Conservation (phyloP, 1,140 invertebrate species). For the Stenopsyche tienmushanensis region DNA sequence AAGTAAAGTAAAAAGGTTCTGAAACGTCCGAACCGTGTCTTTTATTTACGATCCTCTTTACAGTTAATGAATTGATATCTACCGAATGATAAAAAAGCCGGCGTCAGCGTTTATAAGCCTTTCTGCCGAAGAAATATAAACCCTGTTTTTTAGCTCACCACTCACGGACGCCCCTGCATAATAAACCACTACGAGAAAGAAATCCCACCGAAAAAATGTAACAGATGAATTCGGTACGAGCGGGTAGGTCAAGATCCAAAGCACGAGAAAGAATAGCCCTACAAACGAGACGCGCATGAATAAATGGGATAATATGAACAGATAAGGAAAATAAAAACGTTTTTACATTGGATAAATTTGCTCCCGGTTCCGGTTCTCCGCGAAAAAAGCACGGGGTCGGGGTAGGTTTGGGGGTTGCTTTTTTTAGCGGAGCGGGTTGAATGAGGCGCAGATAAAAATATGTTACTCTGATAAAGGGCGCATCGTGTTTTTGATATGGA, state of each 20-base stretch:
- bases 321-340: slow-evolving; percentile 33
- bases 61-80: too few relatives aligned
- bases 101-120: not conserved
- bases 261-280: slow-evolving; percentile 21
- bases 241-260: slow-evolving; percentile 21
- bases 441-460: slow-evolving; percentile 12
- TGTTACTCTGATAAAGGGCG: slow-evolving; percentile 20
- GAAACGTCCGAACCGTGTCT: not conserved
- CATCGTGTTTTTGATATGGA: slow-evolving; percentile 19
- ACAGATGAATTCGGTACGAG: slow-evolving; percentile 27
- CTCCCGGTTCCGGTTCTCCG: slow-evolving; percentile 15
- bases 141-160: not conserved
- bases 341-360: slow-evolving; percentile 33
- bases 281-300: slow-evolving; percentile 32
- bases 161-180: not conserved
- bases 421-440: not conserved
- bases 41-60: too few relatives aligned
- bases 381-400: not conserved
- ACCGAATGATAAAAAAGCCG: not conserved
- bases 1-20: slow-evolving; percentile 1
- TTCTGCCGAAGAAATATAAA: not conserved
- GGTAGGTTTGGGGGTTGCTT: not conserved
- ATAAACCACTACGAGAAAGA: slow-evolving; percentile 11
- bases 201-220: slow-evolving; percentile 8
- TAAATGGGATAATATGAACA: slow-evolving; percentile 32